Conservation (phyloP, 1,140 invertebrate genomes). For the Acyrthosiphon pisum region DNA sequence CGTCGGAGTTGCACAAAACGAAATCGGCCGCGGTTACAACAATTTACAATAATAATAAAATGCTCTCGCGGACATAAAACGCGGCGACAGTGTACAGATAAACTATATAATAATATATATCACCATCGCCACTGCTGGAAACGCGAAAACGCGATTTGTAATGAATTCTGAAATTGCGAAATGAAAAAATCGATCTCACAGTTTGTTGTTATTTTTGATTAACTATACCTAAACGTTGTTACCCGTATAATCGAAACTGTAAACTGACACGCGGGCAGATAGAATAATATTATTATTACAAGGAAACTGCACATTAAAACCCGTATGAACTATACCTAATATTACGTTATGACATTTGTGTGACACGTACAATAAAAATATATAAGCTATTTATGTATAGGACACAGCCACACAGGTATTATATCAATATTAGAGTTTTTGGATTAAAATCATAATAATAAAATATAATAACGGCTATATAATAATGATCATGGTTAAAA, state of each 20-base stretch:
- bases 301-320: background rate
- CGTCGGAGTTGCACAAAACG: background rate
- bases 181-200: background rate
- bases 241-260: background rate
- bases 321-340: background rate
- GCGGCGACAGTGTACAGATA: background rate
- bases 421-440: background rate
- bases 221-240: background rate
- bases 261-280: background rate
- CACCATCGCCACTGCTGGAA: background rate
- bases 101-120: background rate
- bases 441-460: background rate
- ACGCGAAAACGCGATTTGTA: background rate
- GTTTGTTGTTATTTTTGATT: background rate
- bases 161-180: conserved; percentile 12
- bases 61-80: background rate
- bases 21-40: background rate
- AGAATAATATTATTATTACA: conserved; percentile 16
- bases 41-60: background rate
- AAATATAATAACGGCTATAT: background rate
- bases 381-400: background rate
- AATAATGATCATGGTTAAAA: background rate
- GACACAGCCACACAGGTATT: background rate
- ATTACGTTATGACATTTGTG: background rate
- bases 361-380: background rate